Evolutionary conservation across 2,888 invertebrate genomes (phyloP).

Genomic region (Bruchidius siliquastri): DNA sequence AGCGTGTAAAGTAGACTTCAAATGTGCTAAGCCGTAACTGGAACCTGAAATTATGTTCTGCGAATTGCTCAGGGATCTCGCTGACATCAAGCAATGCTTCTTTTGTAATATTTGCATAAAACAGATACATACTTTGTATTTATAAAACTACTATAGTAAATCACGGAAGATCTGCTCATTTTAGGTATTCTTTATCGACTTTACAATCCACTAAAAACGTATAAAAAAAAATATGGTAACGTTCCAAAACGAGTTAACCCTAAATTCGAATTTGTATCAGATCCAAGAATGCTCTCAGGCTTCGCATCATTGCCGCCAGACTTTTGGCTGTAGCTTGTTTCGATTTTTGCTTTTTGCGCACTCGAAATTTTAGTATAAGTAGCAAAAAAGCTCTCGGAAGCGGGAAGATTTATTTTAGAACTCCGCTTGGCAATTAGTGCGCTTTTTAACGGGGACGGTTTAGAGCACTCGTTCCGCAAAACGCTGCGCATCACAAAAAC

Average conservation of each 20-base stretch:
- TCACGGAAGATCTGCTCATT: no score
- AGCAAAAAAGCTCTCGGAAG: neutral
- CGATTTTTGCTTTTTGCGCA: neutral
- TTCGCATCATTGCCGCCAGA: neutral
- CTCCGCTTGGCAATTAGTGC: neutral
- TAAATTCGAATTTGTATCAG: neutral
- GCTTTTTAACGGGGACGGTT: neutral
- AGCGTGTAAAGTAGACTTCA: no score
- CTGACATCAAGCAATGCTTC: no score
- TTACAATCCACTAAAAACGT: neutral
- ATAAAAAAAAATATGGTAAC: neutral
- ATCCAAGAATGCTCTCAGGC: neutral
- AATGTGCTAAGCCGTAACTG: no score
- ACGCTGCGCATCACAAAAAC: neutral
- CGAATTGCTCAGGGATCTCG: no score
- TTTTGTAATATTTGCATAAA: no score
- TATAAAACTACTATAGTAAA: no score
- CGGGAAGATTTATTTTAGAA: neutral
- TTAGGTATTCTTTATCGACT: neutral
- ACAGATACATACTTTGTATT: no score
- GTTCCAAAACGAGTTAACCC: neutral
- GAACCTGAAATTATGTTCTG: no score
- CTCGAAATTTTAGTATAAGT: neutral
- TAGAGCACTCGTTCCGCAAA: neutral
- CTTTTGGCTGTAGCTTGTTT: neutral